Percentiles rank a stretch among this genome's conserved stretches.
Conservation (phyloP, 2,888 invertebrate species). For the Drosophila setosimentum region DNA sequence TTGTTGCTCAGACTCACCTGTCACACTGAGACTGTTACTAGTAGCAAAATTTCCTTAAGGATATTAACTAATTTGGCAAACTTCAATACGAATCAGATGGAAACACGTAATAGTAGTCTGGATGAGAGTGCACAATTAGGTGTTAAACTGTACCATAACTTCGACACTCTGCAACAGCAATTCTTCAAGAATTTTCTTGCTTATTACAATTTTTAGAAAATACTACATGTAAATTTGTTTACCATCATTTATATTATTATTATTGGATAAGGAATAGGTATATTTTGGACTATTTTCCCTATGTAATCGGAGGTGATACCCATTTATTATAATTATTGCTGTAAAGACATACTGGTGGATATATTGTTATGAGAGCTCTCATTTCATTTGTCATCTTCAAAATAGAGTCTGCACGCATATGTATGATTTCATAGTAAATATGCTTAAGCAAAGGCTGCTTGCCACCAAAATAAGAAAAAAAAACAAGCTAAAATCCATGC, state of each 20-base stretch:
- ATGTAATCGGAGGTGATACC: too few species aligned
- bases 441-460: too few species aligned
- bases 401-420: too few species aligned
- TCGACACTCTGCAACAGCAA: background rate
- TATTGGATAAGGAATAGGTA: background rate
- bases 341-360: too few species aligned
- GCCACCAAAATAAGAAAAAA: background rate
- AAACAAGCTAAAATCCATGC: background rate
- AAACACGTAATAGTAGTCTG: background rate
- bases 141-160: background rate
- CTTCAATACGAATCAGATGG: background rate
- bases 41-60: background rate
- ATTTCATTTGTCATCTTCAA: too few species aligned
- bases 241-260: background rate
- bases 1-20: background rate
- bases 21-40: background rate
- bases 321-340: too few species aligned
- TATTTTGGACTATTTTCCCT: background rate
- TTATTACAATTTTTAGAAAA: background rate
- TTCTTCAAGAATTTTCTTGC: background rate
- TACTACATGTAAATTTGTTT: background rate
- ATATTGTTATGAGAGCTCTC: too few species aligned
- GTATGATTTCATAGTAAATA: too few species aligned
- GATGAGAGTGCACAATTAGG: background rate
- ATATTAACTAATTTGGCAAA: background rate